Percentiles rank a stretch among this genome's conserved stretches.
phyloP scores from a whole-genome alignment of 2,797 vertebrate species.

The Gadopsis marmoratus region DNA sequence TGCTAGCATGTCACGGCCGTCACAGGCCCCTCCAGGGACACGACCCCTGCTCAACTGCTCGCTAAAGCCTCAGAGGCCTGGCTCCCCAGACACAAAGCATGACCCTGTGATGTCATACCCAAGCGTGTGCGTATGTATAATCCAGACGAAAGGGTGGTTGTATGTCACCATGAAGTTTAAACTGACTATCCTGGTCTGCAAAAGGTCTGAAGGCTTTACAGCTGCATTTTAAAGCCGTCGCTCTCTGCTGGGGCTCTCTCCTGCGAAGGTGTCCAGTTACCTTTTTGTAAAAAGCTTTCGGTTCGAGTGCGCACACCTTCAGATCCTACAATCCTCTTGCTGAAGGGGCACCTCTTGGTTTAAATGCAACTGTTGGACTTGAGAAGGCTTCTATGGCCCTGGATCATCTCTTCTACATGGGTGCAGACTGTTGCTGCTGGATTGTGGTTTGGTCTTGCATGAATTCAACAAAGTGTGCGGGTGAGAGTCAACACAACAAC shows the following conservation, averaged over 20 bases:
- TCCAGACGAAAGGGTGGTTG: slow-evolving; percentile 36
- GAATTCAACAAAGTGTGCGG: slow-evolving; percentile 5
- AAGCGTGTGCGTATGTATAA: slow-evolving; percentile 42
- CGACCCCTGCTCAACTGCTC: slow-evolving; percentile 56
- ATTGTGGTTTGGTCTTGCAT: slow-evolving; percentile 29
- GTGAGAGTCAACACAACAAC: slow-evolving; percentile 8
- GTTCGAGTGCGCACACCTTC: slow-evolving; percentile 17
- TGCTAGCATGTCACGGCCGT: slow-evolving; percentile 48
- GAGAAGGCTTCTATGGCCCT: slow-evolving; percentile 22
- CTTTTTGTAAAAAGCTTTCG: slow-evolving; percentile 45
- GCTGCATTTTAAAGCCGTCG: slow-evolving; percentile 58
- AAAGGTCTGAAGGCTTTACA: slow-evolving; percentile 55
- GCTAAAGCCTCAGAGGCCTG: slow-evolving; percentile 41
- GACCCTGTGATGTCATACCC: slow-evolving; percentile 65
- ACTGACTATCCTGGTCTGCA: slow-evolving; percentile 53
- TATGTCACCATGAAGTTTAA: slow-evolving; percentile 63
- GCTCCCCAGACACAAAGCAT: slow-evolving; percentile 59
- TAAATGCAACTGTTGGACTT: slow-evolving; percentile 1
- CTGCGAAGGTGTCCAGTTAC: slow-evolving; percentile 52
- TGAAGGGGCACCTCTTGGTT: neutral
- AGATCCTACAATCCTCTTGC: slow-evolving; percentile 6
- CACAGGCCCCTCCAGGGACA: slow-evolving; percentile 58
- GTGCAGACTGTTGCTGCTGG: slow-evolving; percentile 11
- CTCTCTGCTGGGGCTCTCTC: slow-evolving; percentile 29
- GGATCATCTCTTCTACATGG: slow-evolving; percentile 1